Conservation (phyloP, 1,140 invertebrate species). For the Drosophila lowei region DNA sequence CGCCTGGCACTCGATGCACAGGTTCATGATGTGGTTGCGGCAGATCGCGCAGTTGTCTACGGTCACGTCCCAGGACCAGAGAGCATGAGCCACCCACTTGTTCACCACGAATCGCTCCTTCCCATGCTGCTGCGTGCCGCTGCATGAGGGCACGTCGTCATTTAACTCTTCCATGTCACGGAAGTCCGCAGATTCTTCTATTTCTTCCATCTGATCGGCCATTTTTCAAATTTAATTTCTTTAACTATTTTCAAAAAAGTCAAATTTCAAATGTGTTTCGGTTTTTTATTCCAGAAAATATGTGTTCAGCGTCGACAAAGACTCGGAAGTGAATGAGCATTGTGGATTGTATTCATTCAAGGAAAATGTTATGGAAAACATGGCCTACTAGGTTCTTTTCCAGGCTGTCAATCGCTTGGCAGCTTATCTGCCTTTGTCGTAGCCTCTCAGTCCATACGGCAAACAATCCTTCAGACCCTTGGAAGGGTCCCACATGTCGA, state of each 20-base stretch:
- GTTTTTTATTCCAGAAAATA: background rate
- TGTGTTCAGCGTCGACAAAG: background rate
- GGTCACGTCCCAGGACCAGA: constrained; percentile 99
- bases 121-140: constrained; percentile 85
- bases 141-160: constrained; percentile 87
- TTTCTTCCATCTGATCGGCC: constrained; percentile 87
- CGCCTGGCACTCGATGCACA: constrained; percentile 99
- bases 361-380: no score
- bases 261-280: background rate
- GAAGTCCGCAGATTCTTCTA: constrained; percentile 65
- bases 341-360: no score
- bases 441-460: constrained; percentile 90
- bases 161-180: constrained; percentile 64
- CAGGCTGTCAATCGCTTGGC: no score
- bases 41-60: constrained; percentile 99
- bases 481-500: constrained; percentile 88
- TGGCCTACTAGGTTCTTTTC: no score
- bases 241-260: background rate
- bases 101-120: constrained; percentile 93
- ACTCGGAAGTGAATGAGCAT: constrained; percentile 3
- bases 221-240: constrained; percentile 23
- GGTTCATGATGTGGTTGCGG: constrained; percentile 99
- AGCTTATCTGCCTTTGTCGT: constrained; percentile 86
- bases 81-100: constrained; percentile 98
- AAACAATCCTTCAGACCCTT: constrained; percentile 88